A percentile compares a stretch with the other conserved stretches of the same genome.
Conservation (phyloP, 2,797 vertebrate genomes). For the Gambelia wislizenii region DNA sequence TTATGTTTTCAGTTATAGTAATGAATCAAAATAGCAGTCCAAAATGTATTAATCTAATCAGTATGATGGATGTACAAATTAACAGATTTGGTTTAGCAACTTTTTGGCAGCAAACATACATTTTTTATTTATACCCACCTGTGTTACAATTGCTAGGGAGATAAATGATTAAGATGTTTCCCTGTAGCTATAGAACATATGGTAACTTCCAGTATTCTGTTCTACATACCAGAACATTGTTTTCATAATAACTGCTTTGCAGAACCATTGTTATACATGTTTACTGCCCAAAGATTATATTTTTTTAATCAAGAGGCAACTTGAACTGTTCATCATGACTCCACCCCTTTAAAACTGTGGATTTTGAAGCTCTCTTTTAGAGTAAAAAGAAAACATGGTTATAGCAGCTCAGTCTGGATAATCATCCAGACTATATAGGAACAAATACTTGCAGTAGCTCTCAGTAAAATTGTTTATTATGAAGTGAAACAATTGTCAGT, state of each 20-base stretch:
- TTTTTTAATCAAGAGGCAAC: constrained; percentile 49
- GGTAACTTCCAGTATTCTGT: constrained; percentile 59
- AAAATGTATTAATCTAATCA: constrained; percentile 9
- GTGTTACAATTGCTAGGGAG: constrained; percentile 58
- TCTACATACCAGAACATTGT: constrained; percentile 62
- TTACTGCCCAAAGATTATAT: constrained; percentile 54
- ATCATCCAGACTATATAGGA: constrained; percentile 38
- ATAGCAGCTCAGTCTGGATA: constrained; percentile 46
- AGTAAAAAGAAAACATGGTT: constrained; percentile 14
- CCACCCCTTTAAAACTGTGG: constrained; percentile 24
- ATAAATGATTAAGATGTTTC: constrained; percentile 67
- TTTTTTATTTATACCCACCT: constrained; percentile 67
- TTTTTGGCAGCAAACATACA: constrained; percentile 34
- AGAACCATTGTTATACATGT: constrained; percentile 70
- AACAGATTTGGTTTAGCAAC: constrained; percentile 45
- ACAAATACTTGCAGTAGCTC: neutral
- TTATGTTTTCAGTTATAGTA: neutral
- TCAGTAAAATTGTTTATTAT: constrained; percentile 41
- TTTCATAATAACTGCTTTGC: constrained; percentile 70
- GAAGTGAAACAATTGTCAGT: constrained; percentile 21
- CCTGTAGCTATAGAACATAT: constrained; percentile 63
- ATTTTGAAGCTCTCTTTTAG: constrained; percentile 38
- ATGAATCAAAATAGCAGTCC: neutral
- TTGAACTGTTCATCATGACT: neutral
- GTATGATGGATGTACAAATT: constrained; percentile 22